Conservation (phyloP, 2,888 invertebrate species). For the Melinaea menophilus region DNA sequence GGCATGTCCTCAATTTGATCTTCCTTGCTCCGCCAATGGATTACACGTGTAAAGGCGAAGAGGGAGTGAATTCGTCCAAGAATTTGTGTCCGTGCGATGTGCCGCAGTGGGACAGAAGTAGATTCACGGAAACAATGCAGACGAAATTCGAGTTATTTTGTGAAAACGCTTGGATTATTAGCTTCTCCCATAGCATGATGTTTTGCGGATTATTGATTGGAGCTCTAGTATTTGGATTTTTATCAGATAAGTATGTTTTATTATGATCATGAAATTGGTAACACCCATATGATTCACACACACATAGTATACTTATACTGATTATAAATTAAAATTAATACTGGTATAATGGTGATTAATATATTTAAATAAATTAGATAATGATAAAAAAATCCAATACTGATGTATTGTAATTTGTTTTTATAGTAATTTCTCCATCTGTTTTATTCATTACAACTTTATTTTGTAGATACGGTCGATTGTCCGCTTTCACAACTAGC, state of each 20-base stretch:
- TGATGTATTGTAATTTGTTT: no score
- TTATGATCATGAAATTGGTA: not conserved
- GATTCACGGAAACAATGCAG: conserved; percentile 56
- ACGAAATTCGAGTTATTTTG: conserved; percentile 53
- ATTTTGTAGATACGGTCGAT: conserved; percentile 50
- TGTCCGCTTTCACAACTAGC: conserved; percentile 41
- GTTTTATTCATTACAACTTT: not conserved
- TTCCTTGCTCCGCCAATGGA: conserved; percentile 58
- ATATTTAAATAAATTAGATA: no score
- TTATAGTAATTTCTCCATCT: no score
- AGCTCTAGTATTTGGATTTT: conserved; percentile 51
- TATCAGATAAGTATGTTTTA: conserved; percentile 53
- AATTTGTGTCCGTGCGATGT: conserved; percentile 52
- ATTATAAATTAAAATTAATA: no score
- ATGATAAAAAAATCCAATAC: no score
- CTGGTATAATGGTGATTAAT: no score
- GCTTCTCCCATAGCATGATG: conserved; percentile 54
- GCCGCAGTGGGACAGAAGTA: conserved; percentile 49
- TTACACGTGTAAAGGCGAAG: conserved; percentile 40
- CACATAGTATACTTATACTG: no score
- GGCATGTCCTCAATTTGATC: conserved; percentile 58
- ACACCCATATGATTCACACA: not conserved
- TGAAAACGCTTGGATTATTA: conserved; percentile 49
- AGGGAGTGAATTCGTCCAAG: conserved; percentile 23
- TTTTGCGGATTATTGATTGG: conserved; percentile 57